Percentiles rank a stretch among this genome's conserved stretches.
phyloP scores from a whole-genome alignment of 2,113 vertebrate species.

The Gobius niger region DNA sequence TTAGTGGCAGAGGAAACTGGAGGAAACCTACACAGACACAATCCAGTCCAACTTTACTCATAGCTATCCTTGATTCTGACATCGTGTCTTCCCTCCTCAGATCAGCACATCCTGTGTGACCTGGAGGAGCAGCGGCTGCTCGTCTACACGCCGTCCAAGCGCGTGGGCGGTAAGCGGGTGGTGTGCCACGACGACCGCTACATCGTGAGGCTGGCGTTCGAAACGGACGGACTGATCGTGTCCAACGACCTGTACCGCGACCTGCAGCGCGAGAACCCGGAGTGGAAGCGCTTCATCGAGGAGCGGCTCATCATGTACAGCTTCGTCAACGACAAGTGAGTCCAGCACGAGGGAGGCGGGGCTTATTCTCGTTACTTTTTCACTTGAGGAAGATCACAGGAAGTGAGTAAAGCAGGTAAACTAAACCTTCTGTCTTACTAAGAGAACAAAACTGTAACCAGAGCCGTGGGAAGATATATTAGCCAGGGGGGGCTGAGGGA shows the following conservation, averaged over 20 bases:
- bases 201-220: slow-evolving; percentile 88
- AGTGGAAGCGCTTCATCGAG: slow-evolving; percentile 96
- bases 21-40: no score
- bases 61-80: no score
- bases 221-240: slow-evolving; percentile 88
- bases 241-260: slow-evolving; percentile 94
- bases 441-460: no score
- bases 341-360: no score
- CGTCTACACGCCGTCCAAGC: slow-evolving; percentile 90
- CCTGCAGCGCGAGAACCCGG: slow-evolving; percentile 84
- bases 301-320: slow-evolving; percentile 94
- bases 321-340: slow-evolving; percentile 95
- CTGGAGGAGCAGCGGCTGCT: slow-evolving; percentile 91
- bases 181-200: slow-evolving; percentile 94
- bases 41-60: no score
- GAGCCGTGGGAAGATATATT: no score
- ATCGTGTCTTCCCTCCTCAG: slow-evolving; percentile 53
- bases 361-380: no score
- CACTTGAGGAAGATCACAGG: no score
- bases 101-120: slow-evolving; percentile 89
- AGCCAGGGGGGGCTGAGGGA: no score
- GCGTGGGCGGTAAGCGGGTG: slow-evolving; percentile 46
- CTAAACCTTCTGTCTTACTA: no score
- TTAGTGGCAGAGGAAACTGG: no score
- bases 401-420: no score